Conservation (phyloP, 2,113 vertebrate genomes). For the Ellobius talpinus region DNA sequence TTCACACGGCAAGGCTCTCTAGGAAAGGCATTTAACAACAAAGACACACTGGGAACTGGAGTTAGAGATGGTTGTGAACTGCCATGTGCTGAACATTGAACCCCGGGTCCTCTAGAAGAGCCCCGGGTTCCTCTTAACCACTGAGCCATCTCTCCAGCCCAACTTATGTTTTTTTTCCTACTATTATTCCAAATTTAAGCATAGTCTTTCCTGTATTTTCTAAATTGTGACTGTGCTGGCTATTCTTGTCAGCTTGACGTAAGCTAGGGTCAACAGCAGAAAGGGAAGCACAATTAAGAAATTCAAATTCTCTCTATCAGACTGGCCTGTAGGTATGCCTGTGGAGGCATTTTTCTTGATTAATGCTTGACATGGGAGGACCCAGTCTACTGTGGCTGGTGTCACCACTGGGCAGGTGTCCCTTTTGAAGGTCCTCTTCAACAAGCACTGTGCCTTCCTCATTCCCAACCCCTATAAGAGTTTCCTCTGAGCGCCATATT, state of each 20-base stretch:
- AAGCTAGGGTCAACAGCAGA: not conserved
- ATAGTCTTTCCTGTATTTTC: not conserved
- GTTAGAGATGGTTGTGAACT: not conserved
- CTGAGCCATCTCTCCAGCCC: not conserved
- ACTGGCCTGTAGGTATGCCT: not conserved
- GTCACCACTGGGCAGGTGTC: not conserved
- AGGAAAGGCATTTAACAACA: constrained; percentile 48
- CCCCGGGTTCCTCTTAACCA: not conserved
- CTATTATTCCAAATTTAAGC: constrained; percentile 26
- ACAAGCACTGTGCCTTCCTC: not conserved
- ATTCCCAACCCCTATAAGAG: no score
- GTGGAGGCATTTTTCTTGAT: not conserved
- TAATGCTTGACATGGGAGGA: not conserved
- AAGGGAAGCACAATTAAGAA: not conserved
- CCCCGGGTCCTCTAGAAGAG: not conserved
- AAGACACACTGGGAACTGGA: not conserved
- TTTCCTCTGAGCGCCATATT: not conserved
- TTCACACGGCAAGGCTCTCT: not conserved
- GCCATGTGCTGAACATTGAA: not conserved
- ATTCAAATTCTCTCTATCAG: not conserved
- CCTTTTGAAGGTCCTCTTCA: not conserved
- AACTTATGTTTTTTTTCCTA: not conserved
- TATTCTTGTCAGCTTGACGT: not conserved
- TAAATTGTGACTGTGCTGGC: not conserved
- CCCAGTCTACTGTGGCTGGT: not conserved